These are phyloP conservation scores for Moxostoma hubbsi DNA, from an alignment of 2,797 vertebrate species.

Conservation along the genomic window DNA sequence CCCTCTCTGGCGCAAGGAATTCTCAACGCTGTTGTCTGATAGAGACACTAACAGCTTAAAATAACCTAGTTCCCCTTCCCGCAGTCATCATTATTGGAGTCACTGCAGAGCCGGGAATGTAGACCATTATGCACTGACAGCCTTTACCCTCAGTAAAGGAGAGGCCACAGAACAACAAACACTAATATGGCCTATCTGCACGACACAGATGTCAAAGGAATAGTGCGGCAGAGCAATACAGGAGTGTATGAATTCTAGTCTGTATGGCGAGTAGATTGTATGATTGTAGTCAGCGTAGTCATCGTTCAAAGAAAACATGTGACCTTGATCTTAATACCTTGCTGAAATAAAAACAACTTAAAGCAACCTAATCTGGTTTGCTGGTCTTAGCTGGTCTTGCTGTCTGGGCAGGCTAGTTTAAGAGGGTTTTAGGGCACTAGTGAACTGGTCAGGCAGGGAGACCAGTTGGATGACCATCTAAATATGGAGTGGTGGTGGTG, in stretches of 20 bases:
- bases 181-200: conserved; percentile 57
- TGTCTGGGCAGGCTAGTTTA: too few species aligned
- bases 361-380: too few species aligned
- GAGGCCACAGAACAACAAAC: conserved; percentile 55
- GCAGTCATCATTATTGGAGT: conserved; percentile 65
- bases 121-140: conserved; percentile 64
- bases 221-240: conserved; percentile 40
- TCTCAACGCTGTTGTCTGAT: conserved; percentile 53
- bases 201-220: conserved; percentile 51
- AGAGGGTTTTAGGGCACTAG: too few species aligned
- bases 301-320: background rate
- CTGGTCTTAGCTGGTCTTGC: too few species aligned
- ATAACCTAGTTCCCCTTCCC: conserved; percentile 65
- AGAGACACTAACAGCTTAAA: conserved; percentile 59
- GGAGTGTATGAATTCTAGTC: conserved; percentile 8
- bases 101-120: conserved; percentile 59
- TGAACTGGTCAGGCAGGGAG: too few species aligned
- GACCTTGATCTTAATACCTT: background rate
- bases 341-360: too few species aligned
- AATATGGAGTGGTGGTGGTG: too few species aligned
- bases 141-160: conserved; percentile 47
- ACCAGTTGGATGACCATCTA: too few species aligned
- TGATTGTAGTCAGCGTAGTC: too few species aligned
- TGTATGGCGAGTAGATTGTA: background rate
- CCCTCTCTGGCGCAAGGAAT: conserved; percentile 53